Evolutionary conservation across 2,888 invertebrate species (phyloP).

Genomic region (Apotomis turbidana): DNA sequence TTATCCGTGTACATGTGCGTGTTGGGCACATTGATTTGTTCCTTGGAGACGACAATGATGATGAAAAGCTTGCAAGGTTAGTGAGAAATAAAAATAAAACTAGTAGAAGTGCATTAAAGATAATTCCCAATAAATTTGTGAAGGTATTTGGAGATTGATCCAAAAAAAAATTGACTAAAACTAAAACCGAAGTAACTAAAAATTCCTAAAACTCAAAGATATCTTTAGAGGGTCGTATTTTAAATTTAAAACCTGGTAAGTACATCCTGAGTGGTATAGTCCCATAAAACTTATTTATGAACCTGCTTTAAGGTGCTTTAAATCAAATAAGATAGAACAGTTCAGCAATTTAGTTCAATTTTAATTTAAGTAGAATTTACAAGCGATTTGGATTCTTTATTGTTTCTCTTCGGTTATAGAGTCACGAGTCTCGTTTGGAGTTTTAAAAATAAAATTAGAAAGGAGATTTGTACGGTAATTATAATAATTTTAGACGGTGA

Average conservation of each 20-base stretch:
- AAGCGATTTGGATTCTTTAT: slow-evolving; percentile 8
- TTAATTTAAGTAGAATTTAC: slow-evolving; percentile 18
- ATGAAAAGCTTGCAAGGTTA: neutral
- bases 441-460: too few relatives aligned
- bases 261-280: slow-evolving; percentile 2
- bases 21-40: slow-evolving; percentile 1
- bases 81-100: too few relatives aligned
- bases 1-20: slow-evolving; percentile 25
- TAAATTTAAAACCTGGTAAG: neutral
- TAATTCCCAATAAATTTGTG: too few relatives aligned
- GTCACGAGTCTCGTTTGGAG: too few relatives aligned
- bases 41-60: neutral
- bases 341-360: slow-evolving; percentile 11
- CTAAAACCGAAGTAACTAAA: too few relatives aligned
- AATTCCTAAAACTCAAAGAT: too few relatives aligned
- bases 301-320: slow-evolving; percentile 6
- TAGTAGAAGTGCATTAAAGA: too few relatives aligned
- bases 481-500: too few relatives aligned
- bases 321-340: slow-evolving; percentile 7
- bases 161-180: too few relatives aligned
- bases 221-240: neutral
- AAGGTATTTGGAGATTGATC: too few relatives aligned
- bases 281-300: slow-evolving; percentile 22
- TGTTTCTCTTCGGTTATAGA: too few relatives aligned
- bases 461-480: too few relatives aligned